These are phyloP conservation scores for Erpobdella octoculata DNA, from an alignment of 2,888 invertebrate species.

Conservation along the genomic window DNA sequence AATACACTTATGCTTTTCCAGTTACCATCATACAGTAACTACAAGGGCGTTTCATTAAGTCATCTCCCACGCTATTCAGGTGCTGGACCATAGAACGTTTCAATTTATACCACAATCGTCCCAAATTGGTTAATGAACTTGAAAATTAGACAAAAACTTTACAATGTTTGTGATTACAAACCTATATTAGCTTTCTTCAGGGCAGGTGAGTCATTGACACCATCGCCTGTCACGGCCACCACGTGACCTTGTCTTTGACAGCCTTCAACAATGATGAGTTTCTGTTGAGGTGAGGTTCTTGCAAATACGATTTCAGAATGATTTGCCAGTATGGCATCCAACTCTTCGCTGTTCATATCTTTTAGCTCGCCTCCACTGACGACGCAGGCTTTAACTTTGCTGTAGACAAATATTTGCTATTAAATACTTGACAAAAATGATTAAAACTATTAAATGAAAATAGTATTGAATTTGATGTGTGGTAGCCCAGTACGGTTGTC, in stretches of 20 bases:
- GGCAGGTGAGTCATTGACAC: constrained; percentile 79
- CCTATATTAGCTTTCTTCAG: constrained; percentile 67
- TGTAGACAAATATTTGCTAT: background rate
- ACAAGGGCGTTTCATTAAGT: too few species aligned
- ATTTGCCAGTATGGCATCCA: constrained; percentile 82
- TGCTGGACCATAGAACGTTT: too few species aligned
- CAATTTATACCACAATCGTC: too few species aligned
- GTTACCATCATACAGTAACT: too few species aligned
- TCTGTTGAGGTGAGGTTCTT: constrained; percentile 82
- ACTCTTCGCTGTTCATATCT: constrained; percentile 67
- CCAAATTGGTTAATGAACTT: too few species aligned
- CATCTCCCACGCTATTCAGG: too few species aligned
- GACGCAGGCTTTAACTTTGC: constrained; percentile 51
- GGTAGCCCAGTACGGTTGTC: too few species aligned
- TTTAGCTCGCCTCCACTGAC: constrained; percentile 61
- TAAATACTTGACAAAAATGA: background rate
- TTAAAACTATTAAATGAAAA: too few species aligned
- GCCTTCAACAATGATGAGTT: constrained; percentile 71
- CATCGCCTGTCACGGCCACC: constrained; percentile 79
- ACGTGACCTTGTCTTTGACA: constrained; percentile 69
- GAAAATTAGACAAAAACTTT: too few species aligned
- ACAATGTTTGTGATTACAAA: too few species aligned
- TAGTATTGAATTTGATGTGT: too few species aligned
- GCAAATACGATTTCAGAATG: constrained; percentile 95
- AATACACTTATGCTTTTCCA: too few species aligned